A percentile compares a stretch with the other conserved stretches of the same genome.
Evolutionary conservation across 2,888 invertebrate genomes (phyloP).

Genomic region (Morinoia aosen): DNA sequence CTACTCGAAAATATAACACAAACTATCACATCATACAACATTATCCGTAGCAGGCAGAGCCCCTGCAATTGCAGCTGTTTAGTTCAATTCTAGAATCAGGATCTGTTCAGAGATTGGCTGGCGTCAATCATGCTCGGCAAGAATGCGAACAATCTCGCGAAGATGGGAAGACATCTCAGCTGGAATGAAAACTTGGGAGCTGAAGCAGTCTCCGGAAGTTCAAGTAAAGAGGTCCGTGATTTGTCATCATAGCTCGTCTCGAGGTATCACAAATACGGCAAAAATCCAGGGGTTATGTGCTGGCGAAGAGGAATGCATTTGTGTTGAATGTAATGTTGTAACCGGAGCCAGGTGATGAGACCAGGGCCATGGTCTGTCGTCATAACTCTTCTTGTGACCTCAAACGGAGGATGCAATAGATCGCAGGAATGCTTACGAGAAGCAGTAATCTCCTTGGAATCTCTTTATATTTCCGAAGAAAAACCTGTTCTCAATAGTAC

Average conservation of each 20-base stretch:
- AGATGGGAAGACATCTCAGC: neutral
- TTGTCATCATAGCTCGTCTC: slow-evolving; percentile 33
- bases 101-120: slow-evolving; percentile 16
- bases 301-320: neutral
- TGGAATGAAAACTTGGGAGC: slow-evolving; percentile 1
- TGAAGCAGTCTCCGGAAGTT: neutral
- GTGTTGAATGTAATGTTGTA: neutral
- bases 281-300: neutral
- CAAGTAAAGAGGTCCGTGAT: neutral
- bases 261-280: neutral
- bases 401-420: neutral
- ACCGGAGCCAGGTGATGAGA: neutral
- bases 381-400: neutral
- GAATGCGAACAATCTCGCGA: slow-evolving; percentile 37
- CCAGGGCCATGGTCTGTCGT: neutral
- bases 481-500: no score
- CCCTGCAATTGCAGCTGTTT: neutral
- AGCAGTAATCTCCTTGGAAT: no score
- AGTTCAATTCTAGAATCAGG: neutral
- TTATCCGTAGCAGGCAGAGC: neutral
- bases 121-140: slow-evolving; percentile 45
- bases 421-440: neutral
- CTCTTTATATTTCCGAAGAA: no score
- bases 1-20: neutral
- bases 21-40: neutral